A percentile compares a stretch with the other conserved stretches of the same genome.
phyloP scores from a whole-genome alignment of 2,797 vertebrate species.

The Moxostoma hubbsi region DNA sequence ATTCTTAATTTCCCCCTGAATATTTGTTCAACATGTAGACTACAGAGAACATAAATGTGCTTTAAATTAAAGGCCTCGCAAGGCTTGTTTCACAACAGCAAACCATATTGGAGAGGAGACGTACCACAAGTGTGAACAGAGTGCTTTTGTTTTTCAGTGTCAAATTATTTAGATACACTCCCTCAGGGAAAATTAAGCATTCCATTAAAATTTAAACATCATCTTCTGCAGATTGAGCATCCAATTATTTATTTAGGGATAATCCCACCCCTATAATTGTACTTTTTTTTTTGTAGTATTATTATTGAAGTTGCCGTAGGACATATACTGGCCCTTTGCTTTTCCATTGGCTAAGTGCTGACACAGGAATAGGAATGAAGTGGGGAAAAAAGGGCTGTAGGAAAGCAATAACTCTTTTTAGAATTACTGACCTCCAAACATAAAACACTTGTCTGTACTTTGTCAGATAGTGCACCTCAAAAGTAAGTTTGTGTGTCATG shows the following conservation, averaged over 20 bases:
- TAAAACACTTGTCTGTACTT: slow-evolving; percentile 26
- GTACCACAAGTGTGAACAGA: no score
- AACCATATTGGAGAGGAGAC: slow-evolving; percentile 4
- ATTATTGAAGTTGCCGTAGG: slow-evolving; percentile 49
- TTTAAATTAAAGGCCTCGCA: slow-evolving; percentile 9
- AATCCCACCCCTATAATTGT: slow-evolving; percentile 58
- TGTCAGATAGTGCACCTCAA: background rate
- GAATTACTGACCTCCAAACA: background rate
- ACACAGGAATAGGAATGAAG: slow-evolving; percentile 21
- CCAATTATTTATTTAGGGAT: slow-evolving; percentile 64
- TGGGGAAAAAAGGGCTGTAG: background rate
- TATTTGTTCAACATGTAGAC: no score
- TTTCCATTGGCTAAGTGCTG: background rate
- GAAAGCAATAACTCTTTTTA: slow-evolving; percentile 28
- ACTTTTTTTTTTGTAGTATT: slow-evolving; percentile 26
- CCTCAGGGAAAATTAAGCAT: slow-evolving; percentile 54
- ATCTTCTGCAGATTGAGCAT: slow-evolving; percentile 50
- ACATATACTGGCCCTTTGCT: slow-evolving; percentile 14
- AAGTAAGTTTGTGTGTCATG: background rate
- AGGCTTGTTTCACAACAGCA: slow-evolving; percentile 10
- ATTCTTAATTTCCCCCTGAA: no score
- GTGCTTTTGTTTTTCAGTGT: no score
- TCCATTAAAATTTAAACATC: slow-evolving; percentile 55
- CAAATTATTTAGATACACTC: background rate
- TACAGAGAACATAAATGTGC: background rate